phyloP scores from a whole-genome alignment of 2,797 vertebrate species.

The Manis pentadactyla region DNA sequence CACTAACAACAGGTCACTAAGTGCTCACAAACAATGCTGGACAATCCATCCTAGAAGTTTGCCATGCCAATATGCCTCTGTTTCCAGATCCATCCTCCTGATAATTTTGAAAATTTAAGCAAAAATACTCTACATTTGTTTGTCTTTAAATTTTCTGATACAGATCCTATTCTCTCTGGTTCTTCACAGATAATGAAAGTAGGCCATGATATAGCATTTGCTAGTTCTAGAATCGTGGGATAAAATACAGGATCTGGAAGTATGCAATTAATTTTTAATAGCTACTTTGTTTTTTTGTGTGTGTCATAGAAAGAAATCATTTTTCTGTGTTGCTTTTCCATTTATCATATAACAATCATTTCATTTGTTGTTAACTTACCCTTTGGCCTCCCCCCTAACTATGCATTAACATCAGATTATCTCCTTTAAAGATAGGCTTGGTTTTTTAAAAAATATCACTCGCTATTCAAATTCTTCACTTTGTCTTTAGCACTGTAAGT shows the following conservation, averaged over 20 bases:
- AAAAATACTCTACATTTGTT: background rate
- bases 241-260: background rate
- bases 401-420: background rate
- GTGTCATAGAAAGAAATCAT: background rate
- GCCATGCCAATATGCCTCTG: background rate
- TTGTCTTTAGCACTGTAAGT: background rate
- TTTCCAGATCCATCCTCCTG: background rate
- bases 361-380: background rate
- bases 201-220: background rate
- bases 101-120: background rate
- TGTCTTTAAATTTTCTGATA: background rate
- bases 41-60: background rate
- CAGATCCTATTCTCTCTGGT: background rate
- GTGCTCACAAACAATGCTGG: background rate
- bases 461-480: background rate
- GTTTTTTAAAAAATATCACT: background rate
- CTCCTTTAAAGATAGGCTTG: background rate
- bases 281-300: background rate
- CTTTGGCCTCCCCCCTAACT: background rate
- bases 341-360: background rate
- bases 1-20: background rate
- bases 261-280: background rate
- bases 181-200: background rate
- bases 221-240: background rate
- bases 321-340: background rate